Conservation (phyloP, 2,888 invertebrate species). For the Petrolisthes cinctipes region DNA sequence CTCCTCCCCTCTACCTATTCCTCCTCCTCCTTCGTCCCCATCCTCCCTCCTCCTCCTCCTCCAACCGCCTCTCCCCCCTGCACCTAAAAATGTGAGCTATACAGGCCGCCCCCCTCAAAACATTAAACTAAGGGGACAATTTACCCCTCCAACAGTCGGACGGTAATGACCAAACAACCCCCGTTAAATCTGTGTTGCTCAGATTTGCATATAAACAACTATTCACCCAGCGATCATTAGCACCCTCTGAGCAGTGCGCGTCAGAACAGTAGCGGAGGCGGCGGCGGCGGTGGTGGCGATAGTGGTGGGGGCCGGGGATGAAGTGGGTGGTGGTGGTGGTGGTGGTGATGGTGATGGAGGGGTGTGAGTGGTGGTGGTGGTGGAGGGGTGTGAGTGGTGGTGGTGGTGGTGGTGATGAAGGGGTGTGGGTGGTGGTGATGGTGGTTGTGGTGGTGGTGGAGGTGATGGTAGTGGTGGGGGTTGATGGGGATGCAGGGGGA, state of each 20-base stretch:
- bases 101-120: constrained; percentile 5
- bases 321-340: background rate
- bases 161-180: constrained; percentile 59
- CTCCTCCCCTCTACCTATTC: too few relatives aligned
- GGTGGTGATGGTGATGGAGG: background rate
- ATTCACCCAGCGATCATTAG: constrained; percentile 44
- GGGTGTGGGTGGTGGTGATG: constrained; percentile 2
- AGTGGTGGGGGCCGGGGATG: background rate
- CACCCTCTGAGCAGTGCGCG: constrained; percentile 30
- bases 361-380: constrained; percentile 1
- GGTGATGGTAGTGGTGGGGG: background rate
- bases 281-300: background rate
- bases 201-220: constrained; percentile 59
- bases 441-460: background rate
- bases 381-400: background rate
- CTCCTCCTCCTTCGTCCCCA: too few relatives aligned
- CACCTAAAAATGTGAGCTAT: background rate
- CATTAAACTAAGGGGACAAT: constrained; percentile 33
- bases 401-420: constrained; percentile 11
- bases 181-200: constrained; percentile 54
- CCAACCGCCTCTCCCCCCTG: background rate
- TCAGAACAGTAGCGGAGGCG: background rate
- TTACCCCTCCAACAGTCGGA: constrained; percentile 50
- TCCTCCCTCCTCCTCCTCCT: too few relatives aligned
- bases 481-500: too few relatives aligned